Conservation (phyloP, 2,113 vertebrate genomes). For the Oryzias celebensis region DNA sequence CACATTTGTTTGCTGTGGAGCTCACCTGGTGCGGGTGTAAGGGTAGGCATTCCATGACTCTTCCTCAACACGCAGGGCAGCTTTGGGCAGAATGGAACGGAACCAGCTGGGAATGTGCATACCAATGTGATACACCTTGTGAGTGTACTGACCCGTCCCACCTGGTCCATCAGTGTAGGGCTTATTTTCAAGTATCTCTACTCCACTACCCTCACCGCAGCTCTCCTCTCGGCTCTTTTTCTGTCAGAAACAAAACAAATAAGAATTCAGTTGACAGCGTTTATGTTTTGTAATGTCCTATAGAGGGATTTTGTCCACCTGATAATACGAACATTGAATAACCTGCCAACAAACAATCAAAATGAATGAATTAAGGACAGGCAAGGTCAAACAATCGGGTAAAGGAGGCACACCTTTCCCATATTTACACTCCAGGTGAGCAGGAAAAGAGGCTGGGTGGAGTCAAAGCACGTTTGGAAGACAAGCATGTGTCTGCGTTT, state of each 20-base stretch:
- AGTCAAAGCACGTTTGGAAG: slow-evolving; percentile 13
- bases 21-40: slow-evolving; percentile 92
- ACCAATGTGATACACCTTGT: slow-evolving; percentile 96
- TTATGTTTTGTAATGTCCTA: not conserved
- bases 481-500: slow-evolving; percentile 4
- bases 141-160: slow-evolving; percentile 91
- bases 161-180: slow-evolving; percentile 92
- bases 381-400: slow-evolving; percentile 9
- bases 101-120: slow-evolving; percentile 99
- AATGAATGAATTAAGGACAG: not conserved
- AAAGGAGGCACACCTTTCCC: slow-evolving; percentile 48
- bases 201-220: slow-evolving; percentile 91
- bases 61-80: slow-evolving; percentile 91
- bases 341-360: not conserved
- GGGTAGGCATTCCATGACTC: slow-evolving; percentile 97
- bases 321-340: not conserved
- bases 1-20: not conserved
- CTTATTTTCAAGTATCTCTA: slow-evolving; percentile 94
- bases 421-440: slow-evolving; percentile 61
- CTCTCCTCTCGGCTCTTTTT: slow-evolving; percentile 96
- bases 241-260: slow-evolving; percentile 63
- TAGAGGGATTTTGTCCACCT: not conserved
- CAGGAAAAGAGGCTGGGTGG: slow-evolving; percentile 19
- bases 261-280: not conserved
- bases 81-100: slow-evolving; percentile 94